Conservation (phyloP, 2,113 vertebrate genomes). For the Sigmodon hispidus region DNA sequence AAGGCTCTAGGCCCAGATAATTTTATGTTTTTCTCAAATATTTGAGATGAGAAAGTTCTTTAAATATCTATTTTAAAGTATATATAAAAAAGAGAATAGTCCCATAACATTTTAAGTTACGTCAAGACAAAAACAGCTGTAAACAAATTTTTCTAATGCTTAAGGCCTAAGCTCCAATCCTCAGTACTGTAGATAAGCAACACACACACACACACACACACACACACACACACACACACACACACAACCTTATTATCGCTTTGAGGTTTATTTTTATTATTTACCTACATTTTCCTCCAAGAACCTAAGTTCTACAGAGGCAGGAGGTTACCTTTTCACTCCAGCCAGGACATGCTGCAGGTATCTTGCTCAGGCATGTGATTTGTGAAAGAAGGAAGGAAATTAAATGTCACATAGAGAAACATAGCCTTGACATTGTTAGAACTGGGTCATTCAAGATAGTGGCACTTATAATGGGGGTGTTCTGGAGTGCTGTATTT, state of each 20-base stretch:
- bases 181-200: not conserved
- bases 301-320: not conserved
- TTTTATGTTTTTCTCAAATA: not conserved
- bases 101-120: slow-evolving; percentile 6
- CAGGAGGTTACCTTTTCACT: not conserved
- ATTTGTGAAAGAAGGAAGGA: not conserved
- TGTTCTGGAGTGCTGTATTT: not conserved
- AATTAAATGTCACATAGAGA: not conserved
- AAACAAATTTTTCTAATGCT: slow-evolving; percentile 46
- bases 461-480: too few species aligned
- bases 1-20: not conserved
- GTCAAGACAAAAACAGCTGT: not conserved
- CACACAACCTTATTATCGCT: not conserved
- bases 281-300: not conserved
- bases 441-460: not conserved
- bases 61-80: not conserved
- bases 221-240: not conserved
- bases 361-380: not conserved
- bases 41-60: slow-evolving; percentile 7
- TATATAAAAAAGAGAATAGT: not conserved
- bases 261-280: not conserved
- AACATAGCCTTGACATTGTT: not conserved
- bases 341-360: accelerated
- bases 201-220: not conserved
- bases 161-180: not conserved